Percentiles rank a stretch among this genome's conserved stretches.
Conservation (phyloP, 2,113 vertebrate genomes). For the Sinocyclocheilus anshuiensis region DNA sequence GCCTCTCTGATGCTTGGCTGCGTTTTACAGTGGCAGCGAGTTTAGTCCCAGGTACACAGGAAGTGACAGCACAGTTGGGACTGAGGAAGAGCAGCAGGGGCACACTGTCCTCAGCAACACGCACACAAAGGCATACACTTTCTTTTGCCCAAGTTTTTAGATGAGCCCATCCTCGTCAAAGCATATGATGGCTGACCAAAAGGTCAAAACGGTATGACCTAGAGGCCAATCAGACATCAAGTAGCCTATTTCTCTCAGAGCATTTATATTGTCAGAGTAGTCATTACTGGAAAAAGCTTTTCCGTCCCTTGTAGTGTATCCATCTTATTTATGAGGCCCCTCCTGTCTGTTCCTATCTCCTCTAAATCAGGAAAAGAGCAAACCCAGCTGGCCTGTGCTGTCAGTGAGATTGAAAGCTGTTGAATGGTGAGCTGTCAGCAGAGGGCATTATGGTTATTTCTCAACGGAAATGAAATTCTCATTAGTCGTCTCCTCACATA, state of each 20-base stretch:
- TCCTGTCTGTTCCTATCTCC: background rate
- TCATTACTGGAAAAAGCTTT: background rate
- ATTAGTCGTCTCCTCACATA: background rate
- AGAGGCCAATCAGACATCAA: background rate
- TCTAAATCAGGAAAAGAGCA: constrained; percentile 16
- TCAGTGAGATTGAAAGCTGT: constrained; percentile 31
- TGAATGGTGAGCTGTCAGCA: constrained; percentile 43
- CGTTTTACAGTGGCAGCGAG: background rate
- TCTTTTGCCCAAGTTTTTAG: background rate
- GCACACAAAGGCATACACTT: background rate
- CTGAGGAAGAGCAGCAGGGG: background rate
- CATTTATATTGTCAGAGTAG: background rate
- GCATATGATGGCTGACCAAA: background rate
- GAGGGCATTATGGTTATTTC: constrained; percentile 18
- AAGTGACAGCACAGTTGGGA: constrained; percentile 27
- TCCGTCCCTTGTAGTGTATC: background rate
- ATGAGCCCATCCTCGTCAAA: background rate
- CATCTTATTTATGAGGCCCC: background rate
- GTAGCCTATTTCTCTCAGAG: background rate
- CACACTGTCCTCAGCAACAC: background rate
- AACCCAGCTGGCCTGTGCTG: constrained; percentile 33
- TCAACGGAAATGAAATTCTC: constrained; percentile 25
- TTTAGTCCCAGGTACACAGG: constrained; percentile 8
- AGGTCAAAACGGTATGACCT: background rate
- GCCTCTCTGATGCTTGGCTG: constrained; percentile 14